Evolutionary conservation across 37 sponge, comb jelly and placozoan genomes (phyloP).

Genomic region (Ianthella basta): DNA sequence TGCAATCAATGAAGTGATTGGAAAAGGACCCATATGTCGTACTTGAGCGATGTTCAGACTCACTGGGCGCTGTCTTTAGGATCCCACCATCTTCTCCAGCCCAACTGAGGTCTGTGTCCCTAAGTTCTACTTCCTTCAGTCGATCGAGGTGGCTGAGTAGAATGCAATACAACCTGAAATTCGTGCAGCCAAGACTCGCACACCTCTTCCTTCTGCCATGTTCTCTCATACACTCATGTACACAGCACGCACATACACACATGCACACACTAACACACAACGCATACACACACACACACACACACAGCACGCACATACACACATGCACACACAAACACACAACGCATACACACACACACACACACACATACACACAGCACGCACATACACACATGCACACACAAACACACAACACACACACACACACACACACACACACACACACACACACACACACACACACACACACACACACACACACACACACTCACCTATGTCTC

Average conservation of each 20-base stretch:
- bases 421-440: too few species aligned
- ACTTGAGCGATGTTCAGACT: conserved; percentile 1
- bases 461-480: neutral
- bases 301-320: neutral
- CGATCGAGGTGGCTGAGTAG: conserved; percentile 53
- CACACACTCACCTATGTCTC: conserved; percentile 57
- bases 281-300: too few species aligned
- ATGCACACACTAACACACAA: too few species aligned
- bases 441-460: too few species aligned
- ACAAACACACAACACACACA: too few species aligned
- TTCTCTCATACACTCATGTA: too few species aligned
- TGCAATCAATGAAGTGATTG: neutral
- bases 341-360: too few species aligned
- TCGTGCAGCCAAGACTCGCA: too few species aligned
- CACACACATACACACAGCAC: too few species aligned
- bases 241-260: too few species aligned
- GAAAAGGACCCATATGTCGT: neutral
- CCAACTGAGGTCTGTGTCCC: conserved; percentile 59
- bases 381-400: neutral
- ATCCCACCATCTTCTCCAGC: conserved; percentile 59
- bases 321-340: neutral
- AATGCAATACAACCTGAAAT: neutral
- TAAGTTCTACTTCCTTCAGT: conserved; percentile 57
- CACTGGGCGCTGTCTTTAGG: conserved; percentile 45
- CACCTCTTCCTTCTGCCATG: too few species aligned